phyloP scores from a whole-genome alignment of 2,797 vertebrate species.

The Squalus acanthias region DNA sequence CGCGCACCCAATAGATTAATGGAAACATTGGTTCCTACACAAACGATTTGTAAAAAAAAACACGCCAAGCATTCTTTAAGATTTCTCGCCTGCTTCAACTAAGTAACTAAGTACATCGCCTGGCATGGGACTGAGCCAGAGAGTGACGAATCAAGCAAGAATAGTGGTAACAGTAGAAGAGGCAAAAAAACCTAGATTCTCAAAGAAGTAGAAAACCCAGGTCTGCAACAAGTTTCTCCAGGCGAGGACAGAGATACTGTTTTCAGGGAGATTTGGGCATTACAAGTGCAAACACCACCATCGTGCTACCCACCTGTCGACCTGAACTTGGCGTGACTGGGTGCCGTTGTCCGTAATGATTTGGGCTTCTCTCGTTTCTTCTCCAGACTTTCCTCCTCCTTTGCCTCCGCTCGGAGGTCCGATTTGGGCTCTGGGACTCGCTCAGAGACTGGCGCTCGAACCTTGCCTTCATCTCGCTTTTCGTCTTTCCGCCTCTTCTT shows the following conservation, averaged over 20 bases:
- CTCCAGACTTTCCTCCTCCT: conserved; percentile 56
- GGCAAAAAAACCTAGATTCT: not conserved
- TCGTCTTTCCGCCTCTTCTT: conserved; percentile 65
- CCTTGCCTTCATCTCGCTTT: conserved; percentile 75
- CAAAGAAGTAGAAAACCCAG: not conserved
- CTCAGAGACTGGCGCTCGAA: conserved; percentile 49
- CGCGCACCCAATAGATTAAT: no score
- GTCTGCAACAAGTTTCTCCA: not conserved
- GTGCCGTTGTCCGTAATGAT: conserved; percentile 73
- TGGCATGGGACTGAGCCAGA: not conserved
- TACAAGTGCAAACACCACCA: not conserved
- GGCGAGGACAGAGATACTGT: not conserved
- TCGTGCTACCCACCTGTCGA: conserved; percentile 70
- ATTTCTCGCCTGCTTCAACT: not conserved
- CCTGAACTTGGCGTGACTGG: conserved; percentile 87
- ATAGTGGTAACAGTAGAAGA: not conserved
- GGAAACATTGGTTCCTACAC: not conserved
- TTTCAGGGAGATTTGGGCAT: not conserved
- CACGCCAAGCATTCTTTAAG: not conserved
- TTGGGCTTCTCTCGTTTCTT: conserved; percentile 88
- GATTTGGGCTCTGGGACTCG: conserved; percentile 47
- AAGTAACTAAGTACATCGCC: not conserved
- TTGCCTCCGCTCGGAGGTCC: conserved; percentile 65
- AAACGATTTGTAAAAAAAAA: not conserved
- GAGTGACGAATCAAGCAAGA: not conserved